phyloP scores from a whole-genome alignment of 2,888 invertebrate species.

The Anodontia alba region DNA sequence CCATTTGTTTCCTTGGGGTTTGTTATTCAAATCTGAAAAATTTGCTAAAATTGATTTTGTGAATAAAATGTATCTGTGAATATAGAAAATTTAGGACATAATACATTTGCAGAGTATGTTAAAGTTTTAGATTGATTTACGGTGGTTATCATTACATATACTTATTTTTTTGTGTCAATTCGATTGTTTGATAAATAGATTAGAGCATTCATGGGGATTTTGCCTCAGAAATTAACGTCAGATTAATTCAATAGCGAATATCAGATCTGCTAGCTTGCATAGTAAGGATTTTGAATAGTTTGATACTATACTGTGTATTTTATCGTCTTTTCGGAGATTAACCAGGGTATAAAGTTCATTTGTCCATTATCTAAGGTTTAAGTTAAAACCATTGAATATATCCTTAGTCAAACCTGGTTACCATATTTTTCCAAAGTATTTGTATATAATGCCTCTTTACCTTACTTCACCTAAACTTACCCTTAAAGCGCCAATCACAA shows the following conservation, averaged over 20 bases:
- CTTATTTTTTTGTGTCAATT: slow-evolving; percentile 7
- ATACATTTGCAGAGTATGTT: background rate
- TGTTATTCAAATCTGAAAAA: background rate
- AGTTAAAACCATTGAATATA: slow-evolving; percentile 3
- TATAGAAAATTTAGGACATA: background rate
- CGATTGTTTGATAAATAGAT: slow-evolving; percentile 4
- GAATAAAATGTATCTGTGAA: background rate
- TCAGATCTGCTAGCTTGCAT: slow-evolving; percentile 5
- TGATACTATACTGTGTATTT: background rate
- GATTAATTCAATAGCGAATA: slow-evolving; percentile 10
- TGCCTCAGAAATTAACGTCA: slow-evolving; percentile 16
- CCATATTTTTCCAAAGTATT: too few species aligned
- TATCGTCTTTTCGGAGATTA: slow-evolving; percentile 7
- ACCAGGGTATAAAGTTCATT: slow-evolving; percentile 6
- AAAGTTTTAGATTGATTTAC: background rate
- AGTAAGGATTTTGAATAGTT: slow-evolving; percentile 4
- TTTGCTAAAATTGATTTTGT: background rate
- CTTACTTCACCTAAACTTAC: too few species aligned
- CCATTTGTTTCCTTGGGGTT: background rate
- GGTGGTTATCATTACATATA: background rate
- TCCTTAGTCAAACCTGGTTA: slow-evolving; percentile 16
- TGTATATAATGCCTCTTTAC: too few species aligned
- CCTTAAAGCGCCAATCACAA: too few species aligned
- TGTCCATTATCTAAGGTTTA: background rate
- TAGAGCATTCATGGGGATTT: slow-evolving; percentile 1